phyloP scores from a whole-genome alignment of 2,888 invertebrate genomes.

The Pteria penguin region DNA sequence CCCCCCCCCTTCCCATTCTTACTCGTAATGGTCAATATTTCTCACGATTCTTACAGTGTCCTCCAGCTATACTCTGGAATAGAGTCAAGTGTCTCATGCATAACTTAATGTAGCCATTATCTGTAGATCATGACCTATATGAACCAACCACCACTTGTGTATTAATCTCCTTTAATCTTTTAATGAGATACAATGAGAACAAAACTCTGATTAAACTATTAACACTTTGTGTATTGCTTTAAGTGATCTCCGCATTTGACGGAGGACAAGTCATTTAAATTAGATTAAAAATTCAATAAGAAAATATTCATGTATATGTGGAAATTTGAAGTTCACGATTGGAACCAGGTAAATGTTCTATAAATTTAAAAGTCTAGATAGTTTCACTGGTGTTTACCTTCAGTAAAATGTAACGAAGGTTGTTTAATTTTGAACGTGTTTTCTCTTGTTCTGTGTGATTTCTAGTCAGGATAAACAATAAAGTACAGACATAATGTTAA shows the following conservation, averaged over 20 bases:
- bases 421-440: background rate
- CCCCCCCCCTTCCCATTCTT: no score
- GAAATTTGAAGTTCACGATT: background rate
- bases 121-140: no score
- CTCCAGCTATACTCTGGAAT: no score
- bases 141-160: no score
- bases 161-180: no score
- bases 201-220: background rate
- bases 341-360: background rate
- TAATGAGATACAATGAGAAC: no score
- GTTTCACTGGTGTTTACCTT: background rate
- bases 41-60: no score
- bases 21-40: no score
- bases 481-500: no score
- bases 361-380: background rate
- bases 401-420: background rate
- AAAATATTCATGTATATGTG: background rate
- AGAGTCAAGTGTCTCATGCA: no score
- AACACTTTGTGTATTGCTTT: slow-evolving; percentile 6
- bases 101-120: no score
- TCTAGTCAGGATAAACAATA: no score
- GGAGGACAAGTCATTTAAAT: background rate
- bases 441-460: background rate
- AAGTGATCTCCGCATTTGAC: background rate
- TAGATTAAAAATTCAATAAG: background rate